Base-by-base conservation (phyloP, 2,113 vertebrate species). In the Lucifuga dentata region DNA sequence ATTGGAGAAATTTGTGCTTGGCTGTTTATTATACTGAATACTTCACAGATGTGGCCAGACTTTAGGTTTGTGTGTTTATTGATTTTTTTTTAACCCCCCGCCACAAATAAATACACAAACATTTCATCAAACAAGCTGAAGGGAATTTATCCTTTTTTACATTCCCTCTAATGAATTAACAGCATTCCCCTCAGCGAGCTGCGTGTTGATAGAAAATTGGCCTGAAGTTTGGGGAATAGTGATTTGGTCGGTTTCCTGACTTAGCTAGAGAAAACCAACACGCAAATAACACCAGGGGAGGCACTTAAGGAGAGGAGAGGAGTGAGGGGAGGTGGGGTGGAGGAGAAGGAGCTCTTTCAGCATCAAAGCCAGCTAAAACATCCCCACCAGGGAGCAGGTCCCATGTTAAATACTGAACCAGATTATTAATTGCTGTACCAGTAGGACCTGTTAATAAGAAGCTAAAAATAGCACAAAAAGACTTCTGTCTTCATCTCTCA, bases 361-460 rank as follows among this genome's bases (percentile, higher is more conserved):
- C 90, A 87, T 93, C 90, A 92, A 92, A 93, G 88, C 83, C 74
- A 87, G 83, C 86, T 89, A 88, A 90, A 90, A 81, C 73, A 84
- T 69, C 69, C 73, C 74, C 90, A 82, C 86, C 45, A 67, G 87
- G 88, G 91, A 91, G 62, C 23, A 6, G 78, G 87, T 92, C 90
- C 89, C 89, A 89, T 87, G 89, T 87, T 92, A 92, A 90, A 90
- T 80, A 88, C 87, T 91, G 86, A 92, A 88, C 86, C 81, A 89
- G 85, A 88, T 92, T 89, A 93, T 92, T 91, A 91, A 92, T 87
- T 88, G 87, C 89, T 87, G 78, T 65, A 84, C 88, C 88, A 92
- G 86, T 33, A 90, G 89, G 91, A 92, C 84, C 86, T 86, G 85
- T 92, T 92, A 91, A 92, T 90, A 92, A 86, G 82, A 83, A 76